Base-by-base conservation (phyloP, 2,113 vertebrate genomes). In the Chroicocephalus ridibundus region DNA sequence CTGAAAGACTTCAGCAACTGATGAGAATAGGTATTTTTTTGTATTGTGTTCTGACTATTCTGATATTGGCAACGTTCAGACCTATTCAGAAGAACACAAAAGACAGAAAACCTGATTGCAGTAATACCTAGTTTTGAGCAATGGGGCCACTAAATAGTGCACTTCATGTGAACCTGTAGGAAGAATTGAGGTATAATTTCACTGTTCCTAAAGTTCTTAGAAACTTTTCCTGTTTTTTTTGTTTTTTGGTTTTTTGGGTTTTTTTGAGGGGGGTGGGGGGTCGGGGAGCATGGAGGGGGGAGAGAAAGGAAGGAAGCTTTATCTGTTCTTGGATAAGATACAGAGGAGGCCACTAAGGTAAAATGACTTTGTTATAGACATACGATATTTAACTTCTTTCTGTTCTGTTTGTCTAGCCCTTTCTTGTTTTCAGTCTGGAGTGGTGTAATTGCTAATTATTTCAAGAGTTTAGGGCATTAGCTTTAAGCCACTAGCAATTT, bases 1-100 rank as follows among this genome's bases (percentile, higher is more conserved):
- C 40, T 93, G 84, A 91, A 95, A 89, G 78, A 24, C 25, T 93
- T 71, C 13, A 65, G 52, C 38, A 82, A 49, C 26, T 80, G 57
- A 58, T 8, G 34, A 92, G 86, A 94, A 87, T 21, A 82, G 78
- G 49, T 82, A 80, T 36, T 79, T 94, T 89, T 93, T 87, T 25
- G 61, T 77, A 93, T 94, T 96, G 89, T 94, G 46, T 77, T 79
- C 78, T 88, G 76, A 22, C 76, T 81, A 12, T 84, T 93, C 72
- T 84, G 64, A 49, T 68, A 52, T 19, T 57, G 72, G 27, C 64
- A 79, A 32, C 58, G 62, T 76, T 96, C 87, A 96, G 90, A 79
- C 52, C 78, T 92, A 94, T 94, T 96, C 95, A 91, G 6, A 34
- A 70, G 66, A 78, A 82, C n/a, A 93, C 89, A 95, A 96, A 96